These are phyloP conservation scores for Coregonus suidteri DNA, from an alignment of 2,797 vertebrate genomes.

Conservation along the genomic window DNA sequence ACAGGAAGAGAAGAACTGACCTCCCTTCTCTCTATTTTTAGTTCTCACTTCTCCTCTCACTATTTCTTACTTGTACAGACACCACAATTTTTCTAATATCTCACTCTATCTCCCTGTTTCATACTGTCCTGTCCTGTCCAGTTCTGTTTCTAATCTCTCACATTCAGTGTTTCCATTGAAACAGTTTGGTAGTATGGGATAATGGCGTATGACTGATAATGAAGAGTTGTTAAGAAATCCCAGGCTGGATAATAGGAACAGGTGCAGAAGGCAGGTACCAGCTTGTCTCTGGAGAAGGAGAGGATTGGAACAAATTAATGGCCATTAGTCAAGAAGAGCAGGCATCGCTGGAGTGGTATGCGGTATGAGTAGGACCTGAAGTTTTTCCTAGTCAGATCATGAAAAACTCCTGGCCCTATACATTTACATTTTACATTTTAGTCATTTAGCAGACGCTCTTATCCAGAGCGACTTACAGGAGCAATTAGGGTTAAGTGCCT, in stretches of 20 bases:
- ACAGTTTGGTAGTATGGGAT: neutral
- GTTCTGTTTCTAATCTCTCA: too few relatives aligned
- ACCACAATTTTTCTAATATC: too few relatives aligned
- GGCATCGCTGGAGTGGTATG: slow-evolving; percentile 12
- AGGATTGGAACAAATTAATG: neutral
- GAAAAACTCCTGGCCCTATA: neutral
- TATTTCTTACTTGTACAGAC: neutral
- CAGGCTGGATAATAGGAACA: slow-evolving; percentile 16
- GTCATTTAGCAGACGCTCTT: too few relatives aligned
- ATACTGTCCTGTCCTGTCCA: too few relatives aligned
- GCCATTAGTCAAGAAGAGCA: neutral
- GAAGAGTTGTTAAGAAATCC: too few relatives aligned
- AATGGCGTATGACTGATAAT: neutral
- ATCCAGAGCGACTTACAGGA: too few relatives aligned
- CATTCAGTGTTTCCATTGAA: neutral
- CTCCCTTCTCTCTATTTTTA: neutral
- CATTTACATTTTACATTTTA: too few relatives aligned
- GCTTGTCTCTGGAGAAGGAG: neutral
- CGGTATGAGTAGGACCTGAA: neutral
- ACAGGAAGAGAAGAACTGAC: neutral
- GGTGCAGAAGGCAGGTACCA: neutral
- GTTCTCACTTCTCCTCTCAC: neutral
- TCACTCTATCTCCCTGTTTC: neutral
- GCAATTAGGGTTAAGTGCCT: too few relatives aligned
- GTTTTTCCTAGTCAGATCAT: neutral